These are phyloP conservation scores for Dendrolimus pini DNA, from an alignment of 2,888 invertebrate species.

Conservation along the genomic window DNA sequence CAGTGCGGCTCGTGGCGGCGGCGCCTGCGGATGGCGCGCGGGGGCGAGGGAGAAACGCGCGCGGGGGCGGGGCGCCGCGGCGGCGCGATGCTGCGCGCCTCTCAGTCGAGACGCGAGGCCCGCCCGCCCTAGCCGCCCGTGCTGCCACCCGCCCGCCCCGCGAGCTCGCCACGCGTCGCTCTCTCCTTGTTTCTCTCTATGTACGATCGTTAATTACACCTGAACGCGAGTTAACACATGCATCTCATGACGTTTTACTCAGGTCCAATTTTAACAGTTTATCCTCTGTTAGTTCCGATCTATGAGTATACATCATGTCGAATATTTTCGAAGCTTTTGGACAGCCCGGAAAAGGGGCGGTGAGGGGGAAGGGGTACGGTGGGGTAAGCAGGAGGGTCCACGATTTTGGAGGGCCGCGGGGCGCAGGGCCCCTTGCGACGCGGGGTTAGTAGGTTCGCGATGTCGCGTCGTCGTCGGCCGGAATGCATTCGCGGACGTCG, in stretches of 20 bases:
- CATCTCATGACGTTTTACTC: constrained; percentile 23
- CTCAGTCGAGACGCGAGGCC: constrained; percentile 80
- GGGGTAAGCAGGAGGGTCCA: constrained; percentile 43
- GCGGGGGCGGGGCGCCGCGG: constrained; percentile 71
- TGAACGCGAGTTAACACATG: constrained; percentile 29
- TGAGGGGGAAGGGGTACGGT: constrained; percentile 11
- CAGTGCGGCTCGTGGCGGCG: constrained; percentile 58
- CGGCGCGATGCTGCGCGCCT: constrained; percentile 80
- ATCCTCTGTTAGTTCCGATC: constrained; percentile 31
- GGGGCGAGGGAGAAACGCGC: constrained; percentile 27
- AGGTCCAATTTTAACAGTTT: constrained; percentile 29
- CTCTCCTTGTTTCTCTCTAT: constrained; percentile 38
- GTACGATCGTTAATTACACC: constrained; percentile 42
- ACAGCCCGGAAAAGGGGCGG: constrained; percentile 59
- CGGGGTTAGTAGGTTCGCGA: constrained; percentile 76
- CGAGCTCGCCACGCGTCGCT: constrained; percentile 46
- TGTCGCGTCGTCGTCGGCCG: constrained; percentile 73
- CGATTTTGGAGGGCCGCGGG: constrained; percentile 69
- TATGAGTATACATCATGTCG: constrained; percentile 56
- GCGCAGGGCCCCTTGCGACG: constrained; percentile 69
- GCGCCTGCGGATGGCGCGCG: constrained; percentile 45
- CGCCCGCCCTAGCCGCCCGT: constrained; percentile 76
- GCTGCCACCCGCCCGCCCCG: constrained; percentile 61
- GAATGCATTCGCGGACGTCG: constrained; percentile 75
- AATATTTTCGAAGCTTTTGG: constrained; percentile 72